Evolutionary conservation across 1,140 invertebrate species (phyloP).

Genomic region (Phymastichus coffea): DNA sequence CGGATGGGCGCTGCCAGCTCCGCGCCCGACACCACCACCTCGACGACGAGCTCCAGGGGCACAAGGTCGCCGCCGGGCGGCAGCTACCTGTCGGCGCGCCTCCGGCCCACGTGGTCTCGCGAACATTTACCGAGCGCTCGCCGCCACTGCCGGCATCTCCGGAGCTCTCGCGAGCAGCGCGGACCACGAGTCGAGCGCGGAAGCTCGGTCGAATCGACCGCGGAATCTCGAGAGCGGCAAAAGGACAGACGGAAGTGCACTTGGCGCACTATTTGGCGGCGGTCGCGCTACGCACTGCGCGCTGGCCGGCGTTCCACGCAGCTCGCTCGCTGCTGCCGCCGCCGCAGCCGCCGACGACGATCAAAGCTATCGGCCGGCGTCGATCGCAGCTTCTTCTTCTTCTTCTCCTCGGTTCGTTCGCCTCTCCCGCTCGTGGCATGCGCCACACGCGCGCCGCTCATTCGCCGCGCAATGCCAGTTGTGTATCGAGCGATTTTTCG

Average conservation of each 20-base stretch:
- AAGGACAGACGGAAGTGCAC: slow-evolving; percentile 12
- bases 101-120: slow-evolving; percentile 14
- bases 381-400: slow-evolving; percentile 27
- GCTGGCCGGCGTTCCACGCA: background rate
- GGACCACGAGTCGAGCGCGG: too few relatives aligned
- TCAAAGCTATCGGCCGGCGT: slow-evolving; percentile 29
- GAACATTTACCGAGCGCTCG: too few relatives aligned
- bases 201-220: background rate
- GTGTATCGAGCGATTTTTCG: slow-evolving; percentile 28
- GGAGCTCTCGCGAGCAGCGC: too few relatives aligned
- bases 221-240: too few relatives aligned
- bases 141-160: too few relatives aligned
- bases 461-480: too few relatives aligned
- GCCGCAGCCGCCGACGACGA: background rate
- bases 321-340: background rate
- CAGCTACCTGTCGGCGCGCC: background rate
- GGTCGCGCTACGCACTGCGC: background rate
- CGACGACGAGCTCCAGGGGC: background rate
- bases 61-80: slow-evolving; percentile 18
- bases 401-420: slow-evolving; percentile 16
- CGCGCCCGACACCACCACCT: background rate
- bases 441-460: slow-evolving; percentile 24
- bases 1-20: slow-evolving; percentile 35
- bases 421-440: slow-evolving; percentile 19
- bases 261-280: slow-evolving; percentile 33